Evolutionary conservation across 92 coral and sea anemone genomes (phyloP), one percentile per base, ranked within the genome.

Genomic region (Bergia sp.): DNA sequence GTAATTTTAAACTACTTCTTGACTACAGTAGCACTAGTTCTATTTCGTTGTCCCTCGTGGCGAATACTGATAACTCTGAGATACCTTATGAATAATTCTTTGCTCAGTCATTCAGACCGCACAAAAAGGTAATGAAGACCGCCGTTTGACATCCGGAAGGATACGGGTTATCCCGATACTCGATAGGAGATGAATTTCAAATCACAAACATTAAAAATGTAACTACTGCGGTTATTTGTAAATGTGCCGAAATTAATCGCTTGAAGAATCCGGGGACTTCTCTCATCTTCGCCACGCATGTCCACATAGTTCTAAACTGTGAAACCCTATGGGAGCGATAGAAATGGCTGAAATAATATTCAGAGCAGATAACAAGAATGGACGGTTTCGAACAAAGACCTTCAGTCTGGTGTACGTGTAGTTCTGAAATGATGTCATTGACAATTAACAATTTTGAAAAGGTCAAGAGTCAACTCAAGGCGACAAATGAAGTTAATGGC

Each of bases 101-200:
- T 44, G 38, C 87, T 21, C 41, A 29, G 10, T 84, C 23, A n/a
- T 18, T 3, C 1, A 23, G 79, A 84, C 65, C 77, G 65, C 87
- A 71, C 67, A 69, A 45, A 69, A 37, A n/a, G 73, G 0, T 5
- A 79, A 36, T 29, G 37, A 79, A 50, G 9, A 29, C 86, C 58
- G 86, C 57, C 21, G 44, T 84, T 73, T 71, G 87, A 67, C 87
- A 84, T 43, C 61, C 87, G 87, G 87, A 84, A 84, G 87, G 78
- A 82, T 36, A 37, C 18, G 18, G 72, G 9, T 80, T 16, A 67
- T 45, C 78, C 79, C 37, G 40, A 44, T 36, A 69, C 29, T 8
- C 53, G 43, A 71, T 37, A 69, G 42, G 58, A 49, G 41, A 47
- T 7, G 82, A 10, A 23, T 69, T 82, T 82, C 50, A 64, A 18